Conservation (phyloP, 2,797 vertebrate genomes). For the Euphonia xanthogaster region DNA sequence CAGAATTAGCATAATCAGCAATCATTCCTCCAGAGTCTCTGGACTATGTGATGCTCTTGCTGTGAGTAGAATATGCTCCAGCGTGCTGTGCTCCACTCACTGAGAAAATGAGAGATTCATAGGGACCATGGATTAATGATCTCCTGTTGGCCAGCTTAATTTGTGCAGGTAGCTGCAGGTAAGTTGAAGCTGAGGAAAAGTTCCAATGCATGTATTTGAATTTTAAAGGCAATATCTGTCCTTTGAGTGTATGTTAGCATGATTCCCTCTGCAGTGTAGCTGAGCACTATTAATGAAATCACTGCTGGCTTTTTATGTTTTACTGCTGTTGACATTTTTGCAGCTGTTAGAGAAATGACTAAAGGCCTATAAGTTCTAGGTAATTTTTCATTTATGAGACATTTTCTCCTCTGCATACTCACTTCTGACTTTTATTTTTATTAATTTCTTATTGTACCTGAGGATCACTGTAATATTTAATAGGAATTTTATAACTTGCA, state of each 20-base stretch:
- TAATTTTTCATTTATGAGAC: conserved; percentile 36
- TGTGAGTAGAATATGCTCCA: conserved; percentile 1
- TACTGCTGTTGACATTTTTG: conserved; percentile 46
- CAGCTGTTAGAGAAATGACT: conserved; percentile 29
- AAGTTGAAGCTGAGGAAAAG: background rate
- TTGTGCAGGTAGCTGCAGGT: background rate
- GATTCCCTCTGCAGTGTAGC: background rate
- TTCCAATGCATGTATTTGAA: conserved; percentile 15
- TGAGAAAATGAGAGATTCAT: conserved; percentile 1
- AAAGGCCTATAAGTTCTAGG: background rate
- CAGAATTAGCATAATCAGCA: conserved; percentile 24
- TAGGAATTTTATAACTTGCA: conserved; percentile 1
- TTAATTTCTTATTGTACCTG: conserved; percentile 6
- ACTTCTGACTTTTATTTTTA: conserved; percentile 46
- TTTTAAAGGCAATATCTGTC: background rate
- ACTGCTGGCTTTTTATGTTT: conserved; percentile 35
- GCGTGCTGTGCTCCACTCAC: background rate
- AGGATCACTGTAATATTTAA: conserved; percentile 3
- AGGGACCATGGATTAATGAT: background rate
- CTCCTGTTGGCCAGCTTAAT: conserved; percentile 11
- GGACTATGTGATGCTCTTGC: background rate
- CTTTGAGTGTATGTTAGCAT: background rate
- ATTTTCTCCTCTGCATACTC: conserved; percentile 10
- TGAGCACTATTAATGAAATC: background rate
- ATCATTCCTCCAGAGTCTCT: background rate